Percentiles rank a stretch among this genome's conserved stretches.
Evolutionary conservation across 2,113 vertebrate genomes (phyloP).

Genomic region (Rhagologus leucostigma): DNA sequence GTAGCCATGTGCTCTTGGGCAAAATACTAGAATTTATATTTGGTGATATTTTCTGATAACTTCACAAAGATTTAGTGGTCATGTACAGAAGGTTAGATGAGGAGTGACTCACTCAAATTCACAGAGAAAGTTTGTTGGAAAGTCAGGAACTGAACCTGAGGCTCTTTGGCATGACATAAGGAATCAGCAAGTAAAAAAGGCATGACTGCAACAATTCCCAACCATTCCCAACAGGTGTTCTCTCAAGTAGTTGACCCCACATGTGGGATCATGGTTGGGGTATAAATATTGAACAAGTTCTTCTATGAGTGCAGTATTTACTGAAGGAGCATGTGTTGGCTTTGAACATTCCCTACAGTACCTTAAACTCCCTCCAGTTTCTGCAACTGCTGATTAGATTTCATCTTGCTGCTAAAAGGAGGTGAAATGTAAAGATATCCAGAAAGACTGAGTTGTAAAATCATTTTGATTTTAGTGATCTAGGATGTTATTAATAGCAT

Average conservation of each 20-base stretch:
- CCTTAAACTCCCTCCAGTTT: neutral
- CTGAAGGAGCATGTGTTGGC: neutral
- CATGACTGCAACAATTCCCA: neutral
- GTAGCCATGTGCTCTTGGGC: neutral
- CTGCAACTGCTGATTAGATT: neutral
- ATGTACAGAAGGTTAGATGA: neutral
- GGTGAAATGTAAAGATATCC: neutral
- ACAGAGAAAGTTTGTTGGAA: neutral
- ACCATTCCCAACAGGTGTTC: neutral
- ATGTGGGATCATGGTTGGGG: neutral
- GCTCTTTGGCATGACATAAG: neutral
- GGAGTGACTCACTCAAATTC: neutral
- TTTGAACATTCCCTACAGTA: neutral
- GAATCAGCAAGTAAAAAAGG: neutral
- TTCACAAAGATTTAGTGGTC: neutral
- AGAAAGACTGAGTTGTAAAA: neutral
- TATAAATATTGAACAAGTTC: neutral
- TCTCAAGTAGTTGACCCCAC: neutral
- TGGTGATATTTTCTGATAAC: neutral
- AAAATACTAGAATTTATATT: neutral
- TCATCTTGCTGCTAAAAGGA: neutral
- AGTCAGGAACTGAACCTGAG: neutral
- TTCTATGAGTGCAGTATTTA: neutral
- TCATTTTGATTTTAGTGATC: constrained; percentile 3
- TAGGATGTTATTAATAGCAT: neutral